Percentiles rank a stretch among this genome's conserved stretches.
These are phyloP conservation scores for Pongo pygmaeus DNA, from an alignment of 2,113 vertebrate genomes.

Conservation along the genomic window DNA sequence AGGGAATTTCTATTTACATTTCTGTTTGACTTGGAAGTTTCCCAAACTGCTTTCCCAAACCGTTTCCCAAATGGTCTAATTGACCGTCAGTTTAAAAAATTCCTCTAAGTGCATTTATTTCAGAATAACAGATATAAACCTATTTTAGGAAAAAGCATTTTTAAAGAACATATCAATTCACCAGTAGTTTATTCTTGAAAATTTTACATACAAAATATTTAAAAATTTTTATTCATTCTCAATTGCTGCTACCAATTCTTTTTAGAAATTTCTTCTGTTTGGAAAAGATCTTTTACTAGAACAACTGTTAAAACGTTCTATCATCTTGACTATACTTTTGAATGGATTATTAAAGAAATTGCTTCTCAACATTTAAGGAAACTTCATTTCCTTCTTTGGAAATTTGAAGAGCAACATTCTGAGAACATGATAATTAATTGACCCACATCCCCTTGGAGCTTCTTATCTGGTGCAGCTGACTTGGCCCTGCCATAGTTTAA, in stretches of 20 bases:
- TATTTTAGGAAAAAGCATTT: neutral
- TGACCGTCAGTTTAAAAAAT: neutral
- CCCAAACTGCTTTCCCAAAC: neutral
- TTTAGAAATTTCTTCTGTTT: neutral
- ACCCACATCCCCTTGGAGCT: neutral
- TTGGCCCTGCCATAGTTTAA: neutral
- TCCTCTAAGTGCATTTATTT: neutral
- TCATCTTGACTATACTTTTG: neutral
- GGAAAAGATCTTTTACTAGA: neutral
- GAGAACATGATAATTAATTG: neutral
- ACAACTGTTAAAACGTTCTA: neutral
- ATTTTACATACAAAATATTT: neutral
- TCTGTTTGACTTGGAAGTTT: neutral
- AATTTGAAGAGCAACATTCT: neutral
- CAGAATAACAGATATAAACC: neutral
- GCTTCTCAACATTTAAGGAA: neutral
- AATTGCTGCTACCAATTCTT: neutral
- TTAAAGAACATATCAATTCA: neutral
- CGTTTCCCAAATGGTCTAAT: too few species aligned
- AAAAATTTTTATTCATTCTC: neutral
- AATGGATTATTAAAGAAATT: neutral
- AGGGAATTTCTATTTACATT: neutral
- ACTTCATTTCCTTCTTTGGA: slow-evolving; percentile 25
- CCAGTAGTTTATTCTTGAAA: neutral
- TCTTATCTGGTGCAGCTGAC: neutral